These are phyloP conservation scores for Hipposideros larvatus DNA, from an alignment of 2,797 vertebrate genomes.

Conservation along the genomic window DNA sequence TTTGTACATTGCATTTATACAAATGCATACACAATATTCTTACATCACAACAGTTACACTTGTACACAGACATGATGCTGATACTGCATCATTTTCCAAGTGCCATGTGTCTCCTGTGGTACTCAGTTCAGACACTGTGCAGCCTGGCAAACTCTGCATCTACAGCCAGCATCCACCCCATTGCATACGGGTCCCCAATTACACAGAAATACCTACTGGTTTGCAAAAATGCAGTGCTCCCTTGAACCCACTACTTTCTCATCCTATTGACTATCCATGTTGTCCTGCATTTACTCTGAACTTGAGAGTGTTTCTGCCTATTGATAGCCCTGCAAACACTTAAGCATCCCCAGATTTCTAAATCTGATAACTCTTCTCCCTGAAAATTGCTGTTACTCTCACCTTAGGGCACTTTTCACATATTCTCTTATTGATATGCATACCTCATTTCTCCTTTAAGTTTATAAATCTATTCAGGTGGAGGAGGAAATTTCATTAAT, in stretches of 20 bases:
- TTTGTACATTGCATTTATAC: neutral
- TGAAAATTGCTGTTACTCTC: neutral
- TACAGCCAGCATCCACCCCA: too few species aligned
- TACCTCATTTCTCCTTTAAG: neutral
- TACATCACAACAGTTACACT: neutral
- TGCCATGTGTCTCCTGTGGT: neutral
- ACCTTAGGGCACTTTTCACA: neutral
- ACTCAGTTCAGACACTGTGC: too few species aligned
- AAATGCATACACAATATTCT: neutral
- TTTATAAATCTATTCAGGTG: neutral
- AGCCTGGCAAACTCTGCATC: too few species aligned
- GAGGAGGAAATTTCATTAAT: neutral
- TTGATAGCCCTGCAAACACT: too few species aligned
- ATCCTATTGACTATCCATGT: accelerated
- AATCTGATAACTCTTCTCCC: neutral
- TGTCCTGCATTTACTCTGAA: neutral
- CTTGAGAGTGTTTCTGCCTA: neutral
- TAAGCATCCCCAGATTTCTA: neutral
- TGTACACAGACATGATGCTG: neutral
- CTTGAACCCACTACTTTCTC: neutral
- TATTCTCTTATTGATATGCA: neutral
- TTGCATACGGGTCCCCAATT: accelerated
- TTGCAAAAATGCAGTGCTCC: too few species aligned
- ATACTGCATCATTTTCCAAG: neutral
- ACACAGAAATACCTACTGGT: neutral